These are phyloP conservation scores for Sorex fumeus DNA, from an alignment of 2,113 vertebrate species.

Conservation along the genomic window DNA sequence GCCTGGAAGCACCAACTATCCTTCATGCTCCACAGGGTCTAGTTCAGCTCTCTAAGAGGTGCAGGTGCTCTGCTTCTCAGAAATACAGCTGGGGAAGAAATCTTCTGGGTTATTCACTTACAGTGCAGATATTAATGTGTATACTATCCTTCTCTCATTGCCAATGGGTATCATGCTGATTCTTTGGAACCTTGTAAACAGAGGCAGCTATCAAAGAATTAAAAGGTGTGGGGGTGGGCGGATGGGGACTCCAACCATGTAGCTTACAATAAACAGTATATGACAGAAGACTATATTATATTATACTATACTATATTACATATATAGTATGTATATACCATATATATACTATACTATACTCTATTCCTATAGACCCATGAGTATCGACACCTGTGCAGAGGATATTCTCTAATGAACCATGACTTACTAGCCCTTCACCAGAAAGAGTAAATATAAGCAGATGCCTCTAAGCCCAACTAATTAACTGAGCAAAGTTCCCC, in stretches of 20 bases:
- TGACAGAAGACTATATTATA: not conserved
- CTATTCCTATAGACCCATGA: too few species aligned
- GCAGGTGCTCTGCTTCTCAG: not conserved
- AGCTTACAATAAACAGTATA: not conserved
- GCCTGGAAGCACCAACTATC: not conserved
- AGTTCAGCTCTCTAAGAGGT: not conserved
- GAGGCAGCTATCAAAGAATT: not conserved
- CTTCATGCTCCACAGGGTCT: not conserved
- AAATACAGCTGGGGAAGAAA: not conserved
- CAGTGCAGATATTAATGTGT: not conserved
- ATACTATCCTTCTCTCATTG: conserved; percentile 8
- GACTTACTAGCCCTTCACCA: conserved; percentile 12
- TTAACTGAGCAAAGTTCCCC: not conserved
- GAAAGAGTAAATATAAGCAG: conserved; percentile 3
- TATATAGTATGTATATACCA: not conserved
- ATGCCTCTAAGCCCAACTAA: not conserved
- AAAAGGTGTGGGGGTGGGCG: not conserved
- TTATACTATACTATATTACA: too few species aligned
- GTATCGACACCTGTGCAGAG: not conserved
- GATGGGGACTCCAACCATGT: too few species aligned
- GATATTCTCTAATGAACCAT: not conserved
- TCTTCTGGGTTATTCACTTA: not conserved
- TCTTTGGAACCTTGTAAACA: not conserved
- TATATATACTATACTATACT: too few species aligned
- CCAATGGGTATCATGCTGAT: not conserved